Conservation (phyloP, 2,888 invertebrate species). For the Dicycla oo region DNA sequence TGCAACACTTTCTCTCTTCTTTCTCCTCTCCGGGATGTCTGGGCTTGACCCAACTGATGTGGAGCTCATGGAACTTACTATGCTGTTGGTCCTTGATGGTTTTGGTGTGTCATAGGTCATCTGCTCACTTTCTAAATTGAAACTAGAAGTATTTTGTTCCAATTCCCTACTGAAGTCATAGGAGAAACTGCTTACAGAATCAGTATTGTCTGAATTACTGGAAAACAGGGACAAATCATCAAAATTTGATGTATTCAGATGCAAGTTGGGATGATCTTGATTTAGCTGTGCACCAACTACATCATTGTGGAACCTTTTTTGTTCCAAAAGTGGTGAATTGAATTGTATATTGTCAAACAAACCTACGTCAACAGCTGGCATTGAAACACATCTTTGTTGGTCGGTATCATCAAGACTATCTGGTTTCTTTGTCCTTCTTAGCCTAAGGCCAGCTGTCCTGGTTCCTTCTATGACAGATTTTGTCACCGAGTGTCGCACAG, state of each 20-base stretch:
- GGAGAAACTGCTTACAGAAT: slow-evolving; percentile 81
- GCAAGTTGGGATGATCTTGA: slow-evolving; percentile 72
- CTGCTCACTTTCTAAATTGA: slow-evolving; percentile 71
- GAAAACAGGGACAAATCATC: slow-evolving; percentile 84
- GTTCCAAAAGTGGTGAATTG: slow-evolving; percentile 90
- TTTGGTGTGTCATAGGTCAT: slow-evolving; percentile 84
- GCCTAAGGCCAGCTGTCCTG: slow-evolving; percentile 89
- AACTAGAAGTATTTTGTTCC: slow-evolving; percentile 69
- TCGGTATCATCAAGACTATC: slow-evolving; percentile 71
- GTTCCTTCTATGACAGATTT: slow-evolving; percentile 92
- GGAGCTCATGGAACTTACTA: slow-evolving; percentile 71
- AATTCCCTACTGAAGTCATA: slow-evolving; percentile 77
- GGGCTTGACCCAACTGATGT: slow-evolving; percentile 71
- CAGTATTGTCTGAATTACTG: slow-evolving; percentile 82
- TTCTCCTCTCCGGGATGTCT: slow-evolving; percentile 79
- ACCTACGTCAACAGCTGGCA: slow-evolving; percentile 90
- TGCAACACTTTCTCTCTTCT: slow-evolving; percentile 70
- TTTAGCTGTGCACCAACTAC: slow-evolving; percentile 57
- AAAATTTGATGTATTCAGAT: slow-evolving; percentile 77
- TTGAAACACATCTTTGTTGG: slow-evolving; percentile 87
- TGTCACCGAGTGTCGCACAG: slow-evolving; percentile 88
- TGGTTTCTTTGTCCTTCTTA: slow-evolving; percentile 77
- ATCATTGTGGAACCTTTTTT: slow-evolving; percentile 78
- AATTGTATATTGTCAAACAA: slow-evolving; percentile 92
- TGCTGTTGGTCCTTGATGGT: slow-evolving; percentile 79